Evolutionary conservation across 1,140 invertebrate species (phyloP).

Genomic region (Hypsibius dujardini): DNA sequence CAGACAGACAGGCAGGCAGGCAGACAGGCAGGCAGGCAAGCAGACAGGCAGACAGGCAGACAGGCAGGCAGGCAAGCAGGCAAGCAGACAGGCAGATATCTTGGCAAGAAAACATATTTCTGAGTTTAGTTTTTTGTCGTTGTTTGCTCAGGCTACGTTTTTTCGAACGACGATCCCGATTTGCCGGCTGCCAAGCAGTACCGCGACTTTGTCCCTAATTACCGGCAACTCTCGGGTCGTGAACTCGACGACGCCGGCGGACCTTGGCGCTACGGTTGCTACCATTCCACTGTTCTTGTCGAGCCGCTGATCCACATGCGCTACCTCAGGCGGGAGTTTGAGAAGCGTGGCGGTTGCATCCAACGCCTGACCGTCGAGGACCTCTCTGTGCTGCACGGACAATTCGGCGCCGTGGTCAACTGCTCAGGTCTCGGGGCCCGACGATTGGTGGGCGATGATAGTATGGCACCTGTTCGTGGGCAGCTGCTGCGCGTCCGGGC

Average conservation of each 20-base stretch:
- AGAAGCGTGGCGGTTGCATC: constrained; percentile 9
- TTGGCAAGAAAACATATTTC: not conserved
- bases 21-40: too few relatives aligned
- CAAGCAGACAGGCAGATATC: not conserved
- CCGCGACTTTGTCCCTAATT: constrained; percentile 22
- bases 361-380: not conserved
- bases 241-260: constrained; percentile 3
- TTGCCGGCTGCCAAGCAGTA: not conserved
- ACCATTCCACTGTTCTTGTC: not conserved
- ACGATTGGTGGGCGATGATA: constrained; percentile 40
- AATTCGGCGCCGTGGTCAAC: constrained; percentile 51
- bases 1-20: too few relatives aligned
- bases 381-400: constrained; percentile 31
- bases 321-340: constrained; percentile 9
- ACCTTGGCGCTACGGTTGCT: constrained; percentile 14
- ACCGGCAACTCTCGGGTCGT: constrained; percentile 17
- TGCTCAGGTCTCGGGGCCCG: constrained; percentile 48
- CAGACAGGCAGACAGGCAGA: too few relatives aligned
- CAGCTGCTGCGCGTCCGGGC: constrained; percentile 43
- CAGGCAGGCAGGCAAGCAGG: not conserved
- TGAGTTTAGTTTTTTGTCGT: not conserved
- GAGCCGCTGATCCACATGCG: constrained; percentile 12
- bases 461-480: constrained; percentile 46
- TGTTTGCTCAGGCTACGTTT: constrained; percentile 5
- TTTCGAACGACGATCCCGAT: constrained; percentile 1